Conservation (phyloP, 1,140 invertebrate species). For the Apocrypta bakeri region DNA sequence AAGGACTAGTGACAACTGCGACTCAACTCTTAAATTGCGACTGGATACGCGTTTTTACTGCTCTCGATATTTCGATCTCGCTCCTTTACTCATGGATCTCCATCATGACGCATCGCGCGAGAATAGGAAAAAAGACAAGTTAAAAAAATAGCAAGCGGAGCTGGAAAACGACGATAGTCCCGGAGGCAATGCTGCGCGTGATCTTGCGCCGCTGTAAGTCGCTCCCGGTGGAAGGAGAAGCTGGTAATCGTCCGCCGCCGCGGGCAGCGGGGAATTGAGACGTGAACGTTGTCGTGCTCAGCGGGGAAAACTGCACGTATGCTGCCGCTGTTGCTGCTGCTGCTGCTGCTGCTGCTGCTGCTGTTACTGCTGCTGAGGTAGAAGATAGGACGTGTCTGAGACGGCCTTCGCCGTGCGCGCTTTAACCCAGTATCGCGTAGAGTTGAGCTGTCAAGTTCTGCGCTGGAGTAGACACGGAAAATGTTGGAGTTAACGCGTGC, state of each 20-base stretch:
- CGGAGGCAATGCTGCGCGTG: neutral
- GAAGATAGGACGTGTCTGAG: neutral
- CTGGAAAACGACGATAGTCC: neutral
- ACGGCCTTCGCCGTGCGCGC: slow-evolving; percentile 46
- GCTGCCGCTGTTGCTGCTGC: neutral
- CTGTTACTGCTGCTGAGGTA: neutral
- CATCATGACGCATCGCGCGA: too few species aligned
- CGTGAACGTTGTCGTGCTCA: slow-evolving; percentile 47
- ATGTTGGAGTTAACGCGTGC: neutral
- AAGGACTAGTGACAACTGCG: slow-evolving; percentile 15
- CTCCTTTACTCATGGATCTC: too few species aligned
- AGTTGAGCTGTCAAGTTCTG: neutral
- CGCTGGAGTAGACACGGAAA: neutral
- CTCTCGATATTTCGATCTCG: too few species aligned
- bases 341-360: neutral
- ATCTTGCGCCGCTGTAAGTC: neutral
- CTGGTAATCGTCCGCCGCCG: slow-evolving; percentile 43
- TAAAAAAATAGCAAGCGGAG: neutral
- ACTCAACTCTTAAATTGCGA: too few species aligned
- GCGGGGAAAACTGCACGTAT: slow-evolving; percentile 48
- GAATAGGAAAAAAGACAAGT: neutral
- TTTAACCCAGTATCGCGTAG: slow-evolving; percentile 58
- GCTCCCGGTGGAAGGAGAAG: slow-evolving; percentile 33
- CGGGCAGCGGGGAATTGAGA: slow-evolving; percentile 56
- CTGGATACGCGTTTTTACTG: neutral